A percentile compares a stretch with the other conserved stretches of the same genome.
Evolutionary conservation across 2,113 vertebrate species (phyloP).

Genomic region (Mola mola): DNA sequence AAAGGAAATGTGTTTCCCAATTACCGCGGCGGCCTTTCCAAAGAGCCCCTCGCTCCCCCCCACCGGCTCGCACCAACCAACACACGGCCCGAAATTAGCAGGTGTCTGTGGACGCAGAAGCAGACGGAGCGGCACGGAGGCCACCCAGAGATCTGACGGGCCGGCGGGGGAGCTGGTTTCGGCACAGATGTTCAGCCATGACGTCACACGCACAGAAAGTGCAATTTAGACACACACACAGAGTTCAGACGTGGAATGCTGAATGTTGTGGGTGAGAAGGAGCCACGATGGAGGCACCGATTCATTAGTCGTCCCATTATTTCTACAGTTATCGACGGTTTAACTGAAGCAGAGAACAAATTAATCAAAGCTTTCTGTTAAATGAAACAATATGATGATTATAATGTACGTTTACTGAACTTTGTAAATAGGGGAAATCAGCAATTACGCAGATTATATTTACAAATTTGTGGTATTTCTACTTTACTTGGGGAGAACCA

Average conservation of each 20-base stretch:
- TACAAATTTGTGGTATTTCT: too few relatives aligned
- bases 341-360: not conserved
- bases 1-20: constrained; percentile 77
- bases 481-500: too few relatives aligned
- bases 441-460: too few relatives aligned
- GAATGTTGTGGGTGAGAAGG: constrained; percentile 7
- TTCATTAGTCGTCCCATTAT: not conserved
- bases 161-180: not conserved
- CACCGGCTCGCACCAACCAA: constrained; percentile 56
- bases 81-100: constrained; percentile 80
- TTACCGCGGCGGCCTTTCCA: constrained; percentile 66
- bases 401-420: too few relatives aligned
- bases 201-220: constrained; percentile 40
- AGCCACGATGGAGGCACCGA: not conserved
- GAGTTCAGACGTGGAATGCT: constrained; percentile 37
- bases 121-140: constrained; percentile 57
- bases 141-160: constrained; percentile 64
- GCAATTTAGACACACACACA: constrained; percentile 28
- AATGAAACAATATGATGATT: too few relatives aligned
- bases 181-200: constrained; percentile 68
- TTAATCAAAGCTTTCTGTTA: too few relatives aligned
- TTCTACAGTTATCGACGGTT: not conserved
- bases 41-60: constrained; percentile 59
- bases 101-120: constrained; percentile 76
- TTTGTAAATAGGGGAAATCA: too few relatives aligned